Evolutionary conservation across 2,888 invertebrate species (phyloP), one percentile per base, ranked within the genome.

Genomic region (Cantharis lateralis): DNA sequence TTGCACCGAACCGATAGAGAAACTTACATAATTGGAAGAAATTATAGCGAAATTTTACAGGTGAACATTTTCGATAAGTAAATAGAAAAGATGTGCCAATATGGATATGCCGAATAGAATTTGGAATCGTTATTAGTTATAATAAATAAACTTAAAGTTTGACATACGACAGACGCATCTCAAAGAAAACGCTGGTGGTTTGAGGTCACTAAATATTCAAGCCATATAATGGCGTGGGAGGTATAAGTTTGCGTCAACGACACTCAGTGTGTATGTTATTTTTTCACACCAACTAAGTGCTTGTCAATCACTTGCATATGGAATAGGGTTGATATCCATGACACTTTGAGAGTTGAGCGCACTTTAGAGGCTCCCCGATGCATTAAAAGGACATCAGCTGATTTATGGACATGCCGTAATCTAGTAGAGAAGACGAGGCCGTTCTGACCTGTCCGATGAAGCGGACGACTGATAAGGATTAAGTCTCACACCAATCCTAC

Each of bases 361-460:
- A 78, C 78, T 75, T 75, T 75, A 75, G 75, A 73, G 75, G 68
- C 73, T 75, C 78, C 74, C 73, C 70, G 76, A 76, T 78, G 78
- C 78, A 78, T 78, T 78, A 78, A 78, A 75, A 78, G 78, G 75
- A 75, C 78, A 75, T 75, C 78, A 78, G 75, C 78, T 86, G 86
- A 86, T 86, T 86, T 86, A 86, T 86, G 85, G 84, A 84, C 84
- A 83, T 82, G 83, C 82, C 81, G 83, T 86, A 87, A 86, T 86
- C 85, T 85, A 84, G 83, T 81, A 81, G 81, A 81, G 81, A 81
- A 81, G 83, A 80, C 79, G 82, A 82, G 84, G 84, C 84, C 85
- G 83, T 81, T 85, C 83, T 86, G 86, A 86, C 86, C 86, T 85
- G 86, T 86, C 87, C 86, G 86, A 86, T 86, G 86, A 84, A 86